Evolutionary conservation across 2,888 invertebrate genomes (phyloP).

Genomic region (Archaeoteleia sp.): DNA sequence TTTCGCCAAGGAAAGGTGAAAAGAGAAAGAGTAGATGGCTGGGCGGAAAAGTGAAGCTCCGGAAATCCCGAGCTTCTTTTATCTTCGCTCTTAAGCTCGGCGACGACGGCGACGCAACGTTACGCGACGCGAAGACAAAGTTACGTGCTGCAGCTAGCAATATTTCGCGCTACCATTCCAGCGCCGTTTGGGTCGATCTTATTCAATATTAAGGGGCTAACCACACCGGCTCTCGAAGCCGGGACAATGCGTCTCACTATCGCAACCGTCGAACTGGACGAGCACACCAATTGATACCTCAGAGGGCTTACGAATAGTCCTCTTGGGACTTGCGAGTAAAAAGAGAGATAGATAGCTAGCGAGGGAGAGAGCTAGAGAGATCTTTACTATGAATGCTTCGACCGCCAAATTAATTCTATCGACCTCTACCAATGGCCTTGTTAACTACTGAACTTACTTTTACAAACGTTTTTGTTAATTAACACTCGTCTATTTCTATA

Average conservation of each 20-base stretch:
- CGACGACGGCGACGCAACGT: slow-evolving; percentile 8
- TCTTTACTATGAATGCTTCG: slow-evolving; percentile 2
- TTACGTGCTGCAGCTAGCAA: slow-evolving; percentile 56
- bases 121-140: slow-evolving; percentile 37
- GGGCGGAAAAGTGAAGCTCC: slow-evolving; percentile 14
- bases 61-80: slow-evolving; percentile 39
- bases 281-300: slow-evolving; percentile 70
- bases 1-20: background rate
- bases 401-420: slow-evolving; percentile 21
- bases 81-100: slow-evolving; percentile 10
- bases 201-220: slow-evolving; percentile 68
- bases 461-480: too few species aligned
- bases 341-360: slow-evolving; percentile 24
- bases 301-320: slow-evolving; percentile 67
- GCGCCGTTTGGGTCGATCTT: slow-evolving; percentile 60
- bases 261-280: slow-evolving; percentile 55
- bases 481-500: too few species aligned
- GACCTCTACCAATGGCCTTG: too few species aligned
- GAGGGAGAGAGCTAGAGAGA: slow-evolving; percentile 11
- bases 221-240: slow-evolving; percentile 42
- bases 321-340: slow-evolving; percentile 58
- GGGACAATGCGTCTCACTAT: slow-evolving; percentile 69
- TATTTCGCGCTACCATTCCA: slow-evolving; percentile 59
- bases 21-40: background rate
- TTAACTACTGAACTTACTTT: too few species aligned